Conservation (phyloP, 1,140 invertebrate species). For the Polypedilum pembai region DNA sequence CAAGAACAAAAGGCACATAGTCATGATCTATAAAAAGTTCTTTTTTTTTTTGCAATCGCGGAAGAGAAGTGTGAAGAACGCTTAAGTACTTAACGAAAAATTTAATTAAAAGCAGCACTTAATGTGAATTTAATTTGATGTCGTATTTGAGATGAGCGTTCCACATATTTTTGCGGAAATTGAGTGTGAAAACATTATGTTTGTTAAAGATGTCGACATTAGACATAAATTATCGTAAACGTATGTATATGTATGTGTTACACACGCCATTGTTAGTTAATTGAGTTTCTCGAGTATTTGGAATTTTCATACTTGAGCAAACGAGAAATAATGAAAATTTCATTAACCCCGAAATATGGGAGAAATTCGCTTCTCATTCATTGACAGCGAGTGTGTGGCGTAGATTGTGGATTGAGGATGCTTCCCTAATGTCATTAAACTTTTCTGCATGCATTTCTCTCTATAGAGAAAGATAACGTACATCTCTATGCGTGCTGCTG, state of each 20-base stretch:
- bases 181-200: constrained; percentile 18
- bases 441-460: too few species aligned
- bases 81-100: constrained; percentile 3
- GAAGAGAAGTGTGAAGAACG: neutral
- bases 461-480: too few species aligned
- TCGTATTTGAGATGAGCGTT: neutral
- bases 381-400: too few species aligned
- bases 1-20: neutral
- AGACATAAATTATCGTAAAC: constrained; percentile 12
- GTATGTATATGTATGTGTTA: neutral
- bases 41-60: too few species aligned
- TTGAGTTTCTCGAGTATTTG: neutral
- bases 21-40: neutral
- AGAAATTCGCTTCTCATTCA: too few species aligned
- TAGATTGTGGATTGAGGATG: too few species aligned
- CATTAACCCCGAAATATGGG: neutral
- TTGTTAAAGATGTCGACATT: constrained; percentile 11
- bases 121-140: constrained; percentile 19
- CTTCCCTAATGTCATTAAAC: too few species aligned
- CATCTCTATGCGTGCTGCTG: too few species aligned
- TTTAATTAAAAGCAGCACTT: constrained; percentile 19
- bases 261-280: neutral
- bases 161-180: constrained; percentile 17
- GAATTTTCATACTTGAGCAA: neutral
- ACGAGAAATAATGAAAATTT: constrained; percentile 6